Conservation (phyloP, 2,888 invertebrate species). For the Hirtodrosophila alboralis region DNA sequence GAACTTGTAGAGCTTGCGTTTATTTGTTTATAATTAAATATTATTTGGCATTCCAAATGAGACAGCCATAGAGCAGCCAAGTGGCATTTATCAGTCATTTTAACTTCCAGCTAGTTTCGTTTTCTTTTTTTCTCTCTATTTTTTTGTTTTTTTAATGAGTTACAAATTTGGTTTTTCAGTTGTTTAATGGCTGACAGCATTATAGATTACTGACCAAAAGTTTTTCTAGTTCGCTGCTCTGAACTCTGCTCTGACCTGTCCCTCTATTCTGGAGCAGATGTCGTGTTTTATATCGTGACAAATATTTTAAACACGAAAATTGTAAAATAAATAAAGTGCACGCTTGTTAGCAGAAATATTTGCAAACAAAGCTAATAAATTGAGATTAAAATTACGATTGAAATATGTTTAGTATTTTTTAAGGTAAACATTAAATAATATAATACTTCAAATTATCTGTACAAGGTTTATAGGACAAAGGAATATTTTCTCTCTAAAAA, state of each 20-base stretch:
- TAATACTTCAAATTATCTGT: too few species aligned
- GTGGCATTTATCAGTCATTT: conserved; percentile 77
- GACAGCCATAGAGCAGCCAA: conserved; percentile 63
- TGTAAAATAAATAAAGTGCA: too few species aligned
- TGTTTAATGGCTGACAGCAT: conserved; percentile 78
- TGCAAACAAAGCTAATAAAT: too few species aligned
- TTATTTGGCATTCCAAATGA: conserved; percentile 78
- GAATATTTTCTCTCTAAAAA: too few species aligned
- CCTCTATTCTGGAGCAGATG: too few species aligned
- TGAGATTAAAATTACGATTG: too few species aligned
- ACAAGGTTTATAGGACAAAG: too few species aligned
- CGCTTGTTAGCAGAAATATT: too few species aligned
- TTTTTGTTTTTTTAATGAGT: conserved; percentile 69
- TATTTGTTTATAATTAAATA: conserved; percentile 80
- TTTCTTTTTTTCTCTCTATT: conserved; percentile 22
- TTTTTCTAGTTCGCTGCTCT: conserved; percentile 58
- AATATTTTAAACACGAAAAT: too few species aligned
- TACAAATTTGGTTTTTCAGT: conserved; percentile 78
- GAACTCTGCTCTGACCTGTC: not conserved
- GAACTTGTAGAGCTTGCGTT: conserved; percentile 49
- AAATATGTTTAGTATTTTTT: too few species aligned
- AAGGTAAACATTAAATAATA: too few species aligned
- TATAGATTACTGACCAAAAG: conserved; percentile 74
- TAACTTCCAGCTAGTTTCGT: conserved; percentile 59
- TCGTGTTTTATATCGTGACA: too few species aligned